Evolutionary conservation across 1,140 invertebrate genomes (phyloP), one percentile per base, ranked within the genome.

Genomic region (Drosophila kepulauana): DNA sequence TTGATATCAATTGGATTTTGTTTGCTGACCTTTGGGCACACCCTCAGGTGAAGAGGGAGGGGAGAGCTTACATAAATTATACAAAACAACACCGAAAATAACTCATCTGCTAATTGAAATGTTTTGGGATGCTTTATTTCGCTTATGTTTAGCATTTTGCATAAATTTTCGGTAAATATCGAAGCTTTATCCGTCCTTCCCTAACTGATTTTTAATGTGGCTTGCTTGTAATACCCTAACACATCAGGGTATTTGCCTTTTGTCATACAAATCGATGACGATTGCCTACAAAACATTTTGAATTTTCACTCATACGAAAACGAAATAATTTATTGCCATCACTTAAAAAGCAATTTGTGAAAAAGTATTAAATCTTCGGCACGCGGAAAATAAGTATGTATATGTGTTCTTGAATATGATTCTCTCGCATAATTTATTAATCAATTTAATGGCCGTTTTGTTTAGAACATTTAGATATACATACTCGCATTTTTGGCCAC

Each of bases 81-180:
- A 16, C 33, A 13, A 15, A 33, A 15, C n/a, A 7, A 35, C 5
- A 7, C 11, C 48, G 49, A 52, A 45, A 65, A 65, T 71, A 71
- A 65, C 65, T 57, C 51, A 63, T 70, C 61, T 28, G 68, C 51
- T 65, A 71, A 71, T 71, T 71, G 68, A 71, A 71, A 56, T 62
- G 35, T 41, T 25, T 25, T 62, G 38, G 30, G 58, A 33, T 62
- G 28, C 45, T 49, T 49, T 49, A 20, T 49, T 54, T 30, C 46
- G 61, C 11, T 49, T 13, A 43, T 65, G 38, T 45, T 57, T 13
- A 20, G 33, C 54, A 48, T 41, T 65, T 71, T 71, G 62, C 68
- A 71, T 71, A 71, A 46, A 56, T 54, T 56, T 54, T 48, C 7
- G 11, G 11, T 25, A 64, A 25, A 11, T 38, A n/a, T 11, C 5